Base-by-base conservation (phyloP, 1,140 invertebrate species). In the Trachymyrmex septentrionalis region DNA sequence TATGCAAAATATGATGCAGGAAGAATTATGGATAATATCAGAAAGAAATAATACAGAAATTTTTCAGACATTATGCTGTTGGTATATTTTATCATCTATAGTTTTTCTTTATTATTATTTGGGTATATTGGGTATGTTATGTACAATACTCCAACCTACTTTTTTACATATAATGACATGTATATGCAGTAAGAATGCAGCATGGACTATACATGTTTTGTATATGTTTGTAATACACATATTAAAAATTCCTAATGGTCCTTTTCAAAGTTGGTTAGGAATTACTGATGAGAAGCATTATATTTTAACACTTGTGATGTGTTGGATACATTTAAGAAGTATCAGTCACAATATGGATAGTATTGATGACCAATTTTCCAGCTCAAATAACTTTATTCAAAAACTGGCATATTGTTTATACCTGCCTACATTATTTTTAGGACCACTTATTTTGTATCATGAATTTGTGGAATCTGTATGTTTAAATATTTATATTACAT, bases 361-460 rank as follows among this genome's bases (percentile, higher is more conserved):
- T 44, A 95, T 94, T 55, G 78, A 84, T 21, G 5, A 72, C 7
- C 55, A 61, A 16, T 19, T 55, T 1, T 19, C 12, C 30, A 93
- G 92, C 84, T 91, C 93, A 6, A 86, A 92, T 21, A 91, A 95
- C 78, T 93, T 96, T 66, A 53, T 95, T 6, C 90, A 96, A 34
- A 96, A 96, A 86, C 91, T 97, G 27, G 96, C 96, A 48, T 99
- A 98, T 92, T 96, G 96, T 85, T 96, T 98, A 86, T 99, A 99
- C 94, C 96, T 98, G 59, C 98, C 98, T 38, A 95, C 97, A 12
- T 96, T 98, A 61, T 97, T 97, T 89, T 96, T 97, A 87, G 98
- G 98, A 64, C 98, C 98, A 30, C 95, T 98, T 72, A 96, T 99
- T 86, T 95, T 97, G 6, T 98, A 97, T 95, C 95, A 96, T 88